A percentile compares a stretch with the other conserved stretches of the same genome.
These are phyloP conservation scores for Drosophila pachea DNA, from an alignment of 1,140 invertebrate genomes.

Conservation along the genomic window DNA sequence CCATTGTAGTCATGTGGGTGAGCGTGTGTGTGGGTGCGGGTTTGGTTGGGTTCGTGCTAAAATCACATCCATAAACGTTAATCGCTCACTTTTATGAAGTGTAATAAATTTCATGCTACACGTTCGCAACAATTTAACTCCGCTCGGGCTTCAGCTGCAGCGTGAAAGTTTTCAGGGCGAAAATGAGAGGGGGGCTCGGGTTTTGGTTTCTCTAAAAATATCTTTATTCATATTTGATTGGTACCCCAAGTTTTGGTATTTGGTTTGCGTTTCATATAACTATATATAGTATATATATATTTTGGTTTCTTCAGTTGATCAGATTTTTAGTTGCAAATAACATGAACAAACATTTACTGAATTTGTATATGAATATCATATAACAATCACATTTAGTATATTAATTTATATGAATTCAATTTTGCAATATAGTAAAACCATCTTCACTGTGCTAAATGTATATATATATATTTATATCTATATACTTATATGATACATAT, in stretches of 20 bases:
- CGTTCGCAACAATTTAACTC: constrained; percentile 55
- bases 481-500: constrained; percentile 14
- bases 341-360: constrained; percentile 74
- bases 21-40: background rate
- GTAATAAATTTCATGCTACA: constrained; percentile 68
- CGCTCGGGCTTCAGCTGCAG: constrained; percentile 8
- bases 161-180: background rate
- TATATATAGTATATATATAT: constrained; percentile 38
- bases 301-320: constrained; percentile 50
- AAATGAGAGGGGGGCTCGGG: constrained; percentile 16
- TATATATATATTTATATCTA: constrained; percentile 45
- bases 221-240: constrained; percentile 76
- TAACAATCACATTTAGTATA: constrained; percentile 66
- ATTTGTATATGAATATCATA: constrained; percentile 76
- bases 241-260: constrained; percentile 63
- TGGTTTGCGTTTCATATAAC: constrained; percentile 27
- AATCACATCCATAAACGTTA: constrained; percentile 77
- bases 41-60: constrained; percentile 60
- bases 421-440: constrained; percentile 47
- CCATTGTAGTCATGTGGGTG: background rate
- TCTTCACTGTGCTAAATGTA: constrained; percentile 54
- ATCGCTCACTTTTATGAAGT: constrained; percentile 76
- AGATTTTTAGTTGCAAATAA: constrained; percentile 63
- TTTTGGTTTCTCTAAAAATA: constrained; percentile 76
- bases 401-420: constrained; percentile 31